Conservation (phyloP, 2,888 invertebrate genomes). For the Aphidoletes aphidimyza region DNA sequence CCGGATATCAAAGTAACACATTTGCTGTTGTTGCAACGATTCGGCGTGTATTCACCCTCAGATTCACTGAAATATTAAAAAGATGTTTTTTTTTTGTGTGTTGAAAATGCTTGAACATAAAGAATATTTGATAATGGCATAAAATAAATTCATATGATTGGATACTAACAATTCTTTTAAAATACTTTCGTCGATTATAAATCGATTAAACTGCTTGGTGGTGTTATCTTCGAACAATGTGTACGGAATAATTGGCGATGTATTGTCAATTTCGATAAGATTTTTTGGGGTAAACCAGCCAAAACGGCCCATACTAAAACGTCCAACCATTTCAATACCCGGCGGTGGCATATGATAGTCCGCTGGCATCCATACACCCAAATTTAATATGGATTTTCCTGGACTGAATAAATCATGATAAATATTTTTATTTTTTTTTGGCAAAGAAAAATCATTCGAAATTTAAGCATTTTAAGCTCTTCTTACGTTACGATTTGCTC, state of each 20-base stretch:
- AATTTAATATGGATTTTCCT: slow-evolving; percentile 70
- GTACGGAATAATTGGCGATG: slow-evolving; percentile 59
- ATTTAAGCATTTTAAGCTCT: neutral
- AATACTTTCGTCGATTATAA: slow-evolving; percentile 53
- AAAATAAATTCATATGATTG: slow-evolving; percentile 52
- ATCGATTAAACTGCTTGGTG: slow-evolving; percentile 58
- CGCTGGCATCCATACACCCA: slow-evolving; percentile 78
- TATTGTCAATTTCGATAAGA: slow-evolving; percentile 60
- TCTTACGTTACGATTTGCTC: slow-evolving; percentile 41
- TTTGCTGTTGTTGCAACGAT: slow-evolving; percentile 56
- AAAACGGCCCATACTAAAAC: slow-evolving; percentile 70
- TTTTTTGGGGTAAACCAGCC: slow-evolving; percentile 73
- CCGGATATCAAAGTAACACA: slow-evolving; percentile 69
- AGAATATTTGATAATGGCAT: neutral
- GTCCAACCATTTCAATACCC: slow-evolving; percentile 68
- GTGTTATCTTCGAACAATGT: slow-evolving; percentile 60
- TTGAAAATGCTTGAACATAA: slow-evolving; percentile 37
- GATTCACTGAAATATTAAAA: no score
- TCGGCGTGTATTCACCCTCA: slow-evolving; percentile 55
- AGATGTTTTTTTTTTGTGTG: slow-evolving; percentile 58
- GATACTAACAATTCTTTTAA: slow-evolving; percentile 56
- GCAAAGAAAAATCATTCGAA: no score
- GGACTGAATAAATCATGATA: neutral
- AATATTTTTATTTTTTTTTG: neutral
- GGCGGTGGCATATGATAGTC: slow-evolving; percentile 69